A percentile compares a stretch with the other conserved stretches of the same genome.
phyloP scores from a whole-genome alignment of 2,113 vertebrate genomes.

The Terrapene triunguis region DNA sequence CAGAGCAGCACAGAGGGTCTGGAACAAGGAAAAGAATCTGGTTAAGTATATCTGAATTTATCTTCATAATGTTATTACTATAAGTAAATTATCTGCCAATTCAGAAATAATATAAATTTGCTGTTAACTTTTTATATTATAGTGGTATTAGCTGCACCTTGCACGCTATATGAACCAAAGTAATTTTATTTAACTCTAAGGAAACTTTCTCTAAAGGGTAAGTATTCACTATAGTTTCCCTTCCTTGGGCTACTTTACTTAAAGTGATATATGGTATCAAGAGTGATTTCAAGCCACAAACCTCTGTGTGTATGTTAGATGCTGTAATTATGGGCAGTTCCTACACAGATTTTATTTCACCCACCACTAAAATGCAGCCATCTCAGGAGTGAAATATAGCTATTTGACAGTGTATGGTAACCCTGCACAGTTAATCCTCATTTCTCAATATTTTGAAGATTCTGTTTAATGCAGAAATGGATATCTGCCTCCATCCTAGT shows the following conservation, averaged over 20 bases:
- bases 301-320: not conserved
- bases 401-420: not conserved
- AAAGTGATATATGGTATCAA: not conserved
- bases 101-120: not conserved
- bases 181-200: not conserved
- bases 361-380: not conserved
- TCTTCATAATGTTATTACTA: not conserved
- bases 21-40: not conserved
- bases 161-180: not conserved
- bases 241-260: not conserved
- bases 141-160: not conserved
- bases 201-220: not conserved
- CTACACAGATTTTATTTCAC: not conserved
- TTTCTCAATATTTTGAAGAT: not conserved
- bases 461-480: not conserved
- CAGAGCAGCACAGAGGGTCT: not conserved
- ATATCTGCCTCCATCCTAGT: not conserved
- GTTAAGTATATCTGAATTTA: not conserved
- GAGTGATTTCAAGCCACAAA: not conserved
- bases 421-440: not conserved
- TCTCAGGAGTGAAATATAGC: not conserved
- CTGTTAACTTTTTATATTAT: accelerated
- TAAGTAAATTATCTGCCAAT: not conserved
- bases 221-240: not conserved
- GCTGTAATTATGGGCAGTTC: not conserved